Evolutionary conservation across 2,113 vertebrate species (phyloP).

Genomic region (Crocuta crocuta): DNA sequence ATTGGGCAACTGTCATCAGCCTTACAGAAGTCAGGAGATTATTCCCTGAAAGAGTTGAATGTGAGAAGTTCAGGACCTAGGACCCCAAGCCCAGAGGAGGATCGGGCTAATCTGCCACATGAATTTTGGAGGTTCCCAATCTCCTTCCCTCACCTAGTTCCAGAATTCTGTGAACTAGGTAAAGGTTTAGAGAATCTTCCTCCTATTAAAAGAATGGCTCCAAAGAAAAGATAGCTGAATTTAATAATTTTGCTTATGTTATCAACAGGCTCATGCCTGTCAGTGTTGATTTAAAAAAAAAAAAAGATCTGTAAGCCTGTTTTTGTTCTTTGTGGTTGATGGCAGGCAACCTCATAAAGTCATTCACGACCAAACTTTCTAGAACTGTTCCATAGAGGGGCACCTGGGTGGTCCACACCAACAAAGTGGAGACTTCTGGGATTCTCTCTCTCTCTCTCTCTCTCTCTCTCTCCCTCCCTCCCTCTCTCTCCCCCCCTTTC

Average conservation of each 20-base stretch:
- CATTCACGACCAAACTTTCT: not conserved
- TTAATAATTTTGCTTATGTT: not conserved
- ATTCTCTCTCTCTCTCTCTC: no score
- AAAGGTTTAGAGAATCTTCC: not conserved
- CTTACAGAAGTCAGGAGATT: not conserved
- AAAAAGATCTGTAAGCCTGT: not conserved
- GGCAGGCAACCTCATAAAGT: not conserved
- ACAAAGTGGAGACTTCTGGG: no score
- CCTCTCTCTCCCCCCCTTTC: no score
- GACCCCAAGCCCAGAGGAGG: not conserved
- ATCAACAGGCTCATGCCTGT: not conserved
- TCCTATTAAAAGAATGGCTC: not conserved
- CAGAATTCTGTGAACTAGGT: not conserved
- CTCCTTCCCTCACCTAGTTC: not conserved
- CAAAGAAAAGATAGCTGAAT: not conserved
- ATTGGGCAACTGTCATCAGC: not conserved
- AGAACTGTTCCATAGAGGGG: not conserved
- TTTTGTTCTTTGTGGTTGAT: constrained; percentile 29
- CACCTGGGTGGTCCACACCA: no score
- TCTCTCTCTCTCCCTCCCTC: no score
- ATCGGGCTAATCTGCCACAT: not conserved
- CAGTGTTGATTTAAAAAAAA: not conserved
- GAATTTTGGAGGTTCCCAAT: not conserved
- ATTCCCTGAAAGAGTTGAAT: not conserved
- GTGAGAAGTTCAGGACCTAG: not conserved